Evolutionary conservation across 2,797 vertebrate species (phyloP), one percentile per base, ranked within the genome.

Genomic region (Toxotes lorentzi): DNA sequence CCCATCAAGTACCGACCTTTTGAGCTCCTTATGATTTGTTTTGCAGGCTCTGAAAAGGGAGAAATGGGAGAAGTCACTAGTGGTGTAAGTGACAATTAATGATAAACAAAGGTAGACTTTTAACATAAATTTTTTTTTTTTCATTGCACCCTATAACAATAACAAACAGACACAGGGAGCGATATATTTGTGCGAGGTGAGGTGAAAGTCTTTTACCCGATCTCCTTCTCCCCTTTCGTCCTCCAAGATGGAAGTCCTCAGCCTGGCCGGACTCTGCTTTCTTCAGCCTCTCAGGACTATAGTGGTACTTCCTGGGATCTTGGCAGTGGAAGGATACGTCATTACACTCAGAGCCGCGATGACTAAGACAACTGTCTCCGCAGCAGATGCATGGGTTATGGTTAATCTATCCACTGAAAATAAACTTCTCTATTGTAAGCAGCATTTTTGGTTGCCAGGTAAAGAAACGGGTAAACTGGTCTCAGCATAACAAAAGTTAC

Each of bases 251-350:
- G 7, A 95, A 91, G 4, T 97, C 95, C 0, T 95, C 95, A 4
- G 58, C 48, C 14, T 95, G 94, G 78, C 87, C 96, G 58, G 94
- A 96, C 92, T 95, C 94, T 0, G 93, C 87, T 88, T 96, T 98
- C 93, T 97, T 97, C 82, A 96, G 90, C 76, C 92, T 94, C 89
- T 99, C 97, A 0, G 98, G 98, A 83, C 97, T 98, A 43, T 91
- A 97, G 78, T 95, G 95, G 88, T 96, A 96, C 88, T 95, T 96
- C 0, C 93, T 94, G 38, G 96, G 95, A 90, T 95, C 97, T 98
- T 89, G 76, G 38, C 83, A 69, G 45, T n/a, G 32, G 61, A 78
- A 38, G 32, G 45, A 64, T 4, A 21, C 2, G 5, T 80, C 54
- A 77, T 79, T 59, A 79, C 16, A 80, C 38, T 87, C 60, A 73